Percentiles rank a stretch among this genome's conserved stretches.
These are phyloP conservation scores for Luehdorfia chinensis DNA, from an alignment of 1,140 invertebrate genomes.

Conservation along the genomic window DNA sequence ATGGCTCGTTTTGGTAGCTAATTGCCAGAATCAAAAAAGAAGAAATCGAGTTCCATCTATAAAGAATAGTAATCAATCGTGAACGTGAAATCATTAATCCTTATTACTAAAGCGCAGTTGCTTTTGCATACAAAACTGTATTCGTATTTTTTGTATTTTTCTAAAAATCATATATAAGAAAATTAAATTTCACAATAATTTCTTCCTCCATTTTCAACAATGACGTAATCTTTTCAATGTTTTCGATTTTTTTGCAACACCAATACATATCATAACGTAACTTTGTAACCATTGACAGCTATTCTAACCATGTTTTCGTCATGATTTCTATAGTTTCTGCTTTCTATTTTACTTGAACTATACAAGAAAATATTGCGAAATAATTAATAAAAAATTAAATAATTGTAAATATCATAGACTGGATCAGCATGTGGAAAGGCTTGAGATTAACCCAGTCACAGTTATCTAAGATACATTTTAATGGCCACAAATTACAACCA, in stretches of 20 bases:
- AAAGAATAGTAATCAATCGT: too few species aligned
- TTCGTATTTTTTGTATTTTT: too few species aligned
- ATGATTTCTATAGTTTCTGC: conserved; percentile 37
- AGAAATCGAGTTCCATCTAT: too few species aligned
- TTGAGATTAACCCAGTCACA: conserved; percentile 67
- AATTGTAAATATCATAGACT: conserved; percentile 40
- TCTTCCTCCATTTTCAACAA: too few species aligned
- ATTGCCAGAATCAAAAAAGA: too few species aligned
- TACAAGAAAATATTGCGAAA: conserved; percentile 51
- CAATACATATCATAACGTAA: conserved; percentile 1
- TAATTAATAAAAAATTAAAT: conserved; percentile 34
- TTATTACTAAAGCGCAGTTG: too few species aligned
- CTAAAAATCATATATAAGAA: background rate
- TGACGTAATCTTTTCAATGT: conserved; percentile 8
- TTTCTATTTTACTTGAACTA: conserved; percentile 55
- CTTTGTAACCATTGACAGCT: conserved; percentile 47
- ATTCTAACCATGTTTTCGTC: conserved; percentile 71
- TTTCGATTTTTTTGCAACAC: conserved; percentile 19
- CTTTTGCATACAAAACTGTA: too few species aligned
- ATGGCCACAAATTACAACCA: conserved; percentile 57
- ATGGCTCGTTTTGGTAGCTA: too few species aligned
- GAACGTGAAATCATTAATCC: too few species aligned
- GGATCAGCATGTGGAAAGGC: conserved; percentile 68
- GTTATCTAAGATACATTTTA: conserved; percentile 63
- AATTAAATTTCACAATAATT: background rate